phyloP scores from a whole-genome alignment of 2,888 invertebrate genomes.

The Cartodere bifasciata region DNA sequence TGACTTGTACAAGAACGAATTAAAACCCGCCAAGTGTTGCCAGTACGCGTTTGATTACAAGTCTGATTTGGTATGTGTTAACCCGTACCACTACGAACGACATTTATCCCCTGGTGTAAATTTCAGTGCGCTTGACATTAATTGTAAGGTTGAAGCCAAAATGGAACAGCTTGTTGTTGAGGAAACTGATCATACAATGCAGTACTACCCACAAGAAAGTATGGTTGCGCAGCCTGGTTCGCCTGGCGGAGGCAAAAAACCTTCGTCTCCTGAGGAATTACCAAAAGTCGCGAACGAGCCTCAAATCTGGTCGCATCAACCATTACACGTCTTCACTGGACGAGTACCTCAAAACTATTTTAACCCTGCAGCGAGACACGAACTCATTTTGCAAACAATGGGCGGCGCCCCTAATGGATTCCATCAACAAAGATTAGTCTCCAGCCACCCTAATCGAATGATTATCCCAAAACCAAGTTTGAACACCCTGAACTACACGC shows the following conservation, averaged over 20 bases:
- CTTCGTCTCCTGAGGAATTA: no score
- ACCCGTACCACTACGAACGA: conserved; percentile 96
- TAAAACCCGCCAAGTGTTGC: conserved; percentile 92
- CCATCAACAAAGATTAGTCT: conserved; percentile 52
- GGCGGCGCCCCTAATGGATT: no score
- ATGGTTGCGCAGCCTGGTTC: conserved; percentile 40
- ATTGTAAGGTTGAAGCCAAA: conserved; percentile 35
- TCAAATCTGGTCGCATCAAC: no score
- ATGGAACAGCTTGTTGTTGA: conserved; percentile 48
- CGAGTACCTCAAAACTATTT: no score
- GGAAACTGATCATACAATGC: conserved; percentile 45
- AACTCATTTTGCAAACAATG: no score
- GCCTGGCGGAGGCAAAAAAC: no score
- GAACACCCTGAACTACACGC: conserved; percentile 82
- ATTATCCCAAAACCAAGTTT: no score
- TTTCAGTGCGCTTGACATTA: no score
- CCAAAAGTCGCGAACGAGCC: no score
- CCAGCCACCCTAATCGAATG: conserved; percentile 27
- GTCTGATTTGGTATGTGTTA: conserved; percentile 95
- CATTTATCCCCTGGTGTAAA: conserved; percentile 95
- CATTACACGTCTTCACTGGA: no score
- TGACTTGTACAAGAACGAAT: conserved; percentile 93
- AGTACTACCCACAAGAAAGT: conserved; percentile 57
- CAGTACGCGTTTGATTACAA: conserved; percentile 97
- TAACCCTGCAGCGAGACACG: no score